Base-by-base conservation (phyloP, 2,888 invertebrate species). In the Andrena fulva region DNA sequence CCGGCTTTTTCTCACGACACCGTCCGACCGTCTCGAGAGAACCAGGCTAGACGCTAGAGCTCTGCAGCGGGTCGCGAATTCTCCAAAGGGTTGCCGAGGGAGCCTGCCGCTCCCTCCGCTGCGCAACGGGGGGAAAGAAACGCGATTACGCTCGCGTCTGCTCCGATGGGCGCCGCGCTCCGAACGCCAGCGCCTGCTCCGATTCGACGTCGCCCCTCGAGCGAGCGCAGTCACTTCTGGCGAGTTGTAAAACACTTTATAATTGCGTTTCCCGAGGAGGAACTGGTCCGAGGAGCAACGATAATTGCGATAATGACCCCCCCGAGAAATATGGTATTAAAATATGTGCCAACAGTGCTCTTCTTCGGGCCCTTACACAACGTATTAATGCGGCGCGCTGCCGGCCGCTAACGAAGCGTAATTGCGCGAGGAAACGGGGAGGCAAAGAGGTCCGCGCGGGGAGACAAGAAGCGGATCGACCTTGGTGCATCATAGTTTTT, bases 251-350 rank as follows among this genome's bases (percentile, higher is more conserved):
- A 88, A 86, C 85, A 73, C 69, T 81, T 82, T 63, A 80, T 85
- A 88, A 88, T 87, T 84, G 77, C 82, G 73, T 66, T 60, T 72
- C 74, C 68, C 42, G 54, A 35, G 63, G 52, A 31, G 16, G 33
- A 56, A 27, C 35, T 12, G 33, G 42, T 56, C 62, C 33, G 52
- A 54, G 73, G 76, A 86, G 80, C 85, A 82, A 83, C 80, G 88
- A 87, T 91, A 90, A 91, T 90, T 89, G 87, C 85, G 84, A 80
- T 87, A 86, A 87, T 86, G 85, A 16, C 80, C 83, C 71, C 69
- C 56, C 75, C 20, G 81, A 86, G 87, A 89, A 88, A 85, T 83
- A 88, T 85, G 84, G 80, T 86, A 87, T 87, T 86, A 86, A 90
- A 88, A 90, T 90, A 82, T 86, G 81, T 82, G 81, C 80, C 69